These are phyloP conservation scores for Bucco capensis DNA, from an alignment of 2,113 vertebrate species.

Conservation along the genomic window DNA sequence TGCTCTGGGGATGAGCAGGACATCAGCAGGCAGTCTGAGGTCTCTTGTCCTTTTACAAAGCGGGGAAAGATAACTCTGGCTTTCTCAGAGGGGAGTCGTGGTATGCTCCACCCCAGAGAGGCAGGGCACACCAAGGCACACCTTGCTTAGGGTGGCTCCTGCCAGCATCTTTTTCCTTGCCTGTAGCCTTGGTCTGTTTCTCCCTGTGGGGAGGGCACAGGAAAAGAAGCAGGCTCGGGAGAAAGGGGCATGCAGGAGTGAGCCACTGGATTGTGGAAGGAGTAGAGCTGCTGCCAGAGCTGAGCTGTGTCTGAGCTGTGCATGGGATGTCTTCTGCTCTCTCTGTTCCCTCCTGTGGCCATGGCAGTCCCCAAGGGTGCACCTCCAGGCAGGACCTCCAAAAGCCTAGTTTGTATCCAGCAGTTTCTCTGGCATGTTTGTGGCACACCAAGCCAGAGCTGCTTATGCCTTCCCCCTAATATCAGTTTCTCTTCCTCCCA, in stretches of 20 bases:
- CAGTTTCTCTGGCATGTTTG: neutral
- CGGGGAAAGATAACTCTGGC: rapidly evolving
- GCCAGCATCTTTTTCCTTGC: neutral
- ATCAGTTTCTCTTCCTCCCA: neutral
- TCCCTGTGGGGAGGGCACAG: neutral
- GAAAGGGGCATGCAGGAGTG: neutral
- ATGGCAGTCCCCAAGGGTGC: neutral
- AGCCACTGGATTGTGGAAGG: neutral
- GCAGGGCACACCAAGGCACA: neutral
- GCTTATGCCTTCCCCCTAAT: neutral
- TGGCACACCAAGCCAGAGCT: neutral
- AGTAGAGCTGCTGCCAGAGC: neutral
- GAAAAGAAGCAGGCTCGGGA: neutral
- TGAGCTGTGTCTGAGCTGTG: neutral
- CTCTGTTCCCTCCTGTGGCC: rapidly evolving
- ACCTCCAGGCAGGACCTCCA: neutral
- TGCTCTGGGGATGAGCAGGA: neutral
- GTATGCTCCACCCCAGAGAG: neutral
- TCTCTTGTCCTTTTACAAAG: neutral
- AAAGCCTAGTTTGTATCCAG: too few relatives aligned
- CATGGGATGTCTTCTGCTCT: neutral
- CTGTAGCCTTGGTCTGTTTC: neutral
- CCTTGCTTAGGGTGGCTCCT: rapidly evolving
- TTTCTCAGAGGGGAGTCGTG: neutral
- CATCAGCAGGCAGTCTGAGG: neutral